Conservation (phyloP, 2,797 vertebrate genomes). For the Halcyon smyrnensis region DNA sequence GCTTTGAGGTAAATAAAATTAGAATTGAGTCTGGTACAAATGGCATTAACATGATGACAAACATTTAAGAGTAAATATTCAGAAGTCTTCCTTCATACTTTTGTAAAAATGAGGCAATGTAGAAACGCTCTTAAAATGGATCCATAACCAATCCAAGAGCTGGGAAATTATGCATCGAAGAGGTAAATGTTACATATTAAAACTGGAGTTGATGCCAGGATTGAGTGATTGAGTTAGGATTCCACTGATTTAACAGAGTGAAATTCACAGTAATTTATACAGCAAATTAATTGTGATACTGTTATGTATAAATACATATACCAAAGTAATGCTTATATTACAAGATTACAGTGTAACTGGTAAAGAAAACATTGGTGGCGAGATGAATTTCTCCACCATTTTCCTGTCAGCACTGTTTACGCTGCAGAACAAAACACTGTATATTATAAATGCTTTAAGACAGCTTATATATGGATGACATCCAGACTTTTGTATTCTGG, state of each 20-base stretch:
- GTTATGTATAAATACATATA: not conserved
- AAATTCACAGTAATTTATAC: not conserved
- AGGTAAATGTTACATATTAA: not conserved
- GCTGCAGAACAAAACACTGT: not conserved
- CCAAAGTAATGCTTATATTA: not conserved
- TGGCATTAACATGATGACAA: slow-evolving; percentile 53
- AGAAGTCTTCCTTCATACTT: slow-evolving; percentile 68
- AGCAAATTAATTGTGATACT: not conserved
- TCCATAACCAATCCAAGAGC: not conserved
- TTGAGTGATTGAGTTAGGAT: not conserved
- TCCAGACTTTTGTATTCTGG: not conserved
- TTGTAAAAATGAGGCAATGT: not conserved
- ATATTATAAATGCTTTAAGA: slow-evolving; percentile 1
- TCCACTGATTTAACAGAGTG: not conserved
- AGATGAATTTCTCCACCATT: not conserved
- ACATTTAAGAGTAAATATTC: slow-evolving; percentile 67
- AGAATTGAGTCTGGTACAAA: slow-evolving; percentile 73
- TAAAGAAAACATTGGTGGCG: not conserved
- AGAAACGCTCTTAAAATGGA: slow-evolving; percentile 1
- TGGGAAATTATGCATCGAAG: not conserved
- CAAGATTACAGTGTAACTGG: not conserved
- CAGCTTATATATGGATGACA: not conserved
- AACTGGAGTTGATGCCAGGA: not conserved
- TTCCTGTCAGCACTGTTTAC: not conserved
- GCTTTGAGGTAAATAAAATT: slow-evolving; percentile 79